Conservation (phyloP, 2,888 invertebrate species). For the Venustoraphidia nigricollis region DNA sequence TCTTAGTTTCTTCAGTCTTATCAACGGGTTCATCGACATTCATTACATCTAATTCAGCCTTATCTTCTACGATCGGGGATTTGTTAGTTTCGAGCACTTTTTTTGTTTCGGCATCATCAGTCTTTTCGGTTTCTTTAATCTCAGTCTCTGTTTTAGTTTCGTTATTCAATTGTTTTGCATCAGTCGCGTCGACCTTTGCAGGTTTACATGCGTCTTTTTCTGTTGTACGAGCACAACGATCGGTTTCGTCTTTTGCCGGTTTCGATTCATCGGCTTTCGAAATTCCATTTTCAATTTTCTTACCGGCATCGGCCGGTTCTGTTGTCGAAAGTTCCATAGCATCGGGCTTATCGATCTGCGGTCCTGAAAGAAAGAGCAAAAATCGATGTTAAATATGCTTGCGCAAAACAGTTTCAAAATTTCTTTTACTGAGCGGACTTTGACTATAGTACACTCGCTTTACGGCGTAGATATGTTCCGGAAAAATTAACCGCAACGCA, state of each 20-base stretch:
- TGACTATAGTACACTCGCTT: too few species aligned
- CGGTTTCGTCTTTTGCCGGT: constrained; percentile 3
- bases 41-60: too few species aligned
- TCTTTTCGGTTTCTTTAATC: constrained; percentile 10
- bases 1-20: not conserved
- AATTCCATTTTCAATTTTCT: constrained; percentile 11
- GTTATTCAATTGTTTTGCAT: constrained; percentile 4
- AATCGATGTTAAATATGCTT: not conserved
- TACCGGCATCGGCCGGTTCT: constrained; percentile 1
- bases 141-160: constrained; percentile 14
- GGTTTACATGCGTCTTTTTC: constrained; percentile 18
- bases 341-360: constrained; percentile 22
- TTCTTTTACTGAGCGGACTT: too few species aligned
- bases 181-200: constrained; percentile 4
- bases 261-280: constrained; percentile 9
- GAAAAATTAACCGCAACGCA: too few species aligned
- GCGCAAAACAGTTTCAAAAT: too few species aligned
- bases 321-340: constrained; percentile 10
- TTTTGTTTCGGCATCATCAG: constrained; percentile 16
- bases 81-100: not conserved
- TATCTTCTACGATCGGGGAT: not conserved
- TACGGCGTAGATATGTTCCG: too few species aligned
- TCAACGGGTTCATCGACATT: too few species aligned
- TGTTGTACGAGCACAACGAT: not conserved
- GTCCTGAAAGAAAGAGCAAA: constrained; percentile 6